Base-by-base conservation (phyloP, 2,888 invertebrate genomes). In the Drosophila birchii region DNA sequence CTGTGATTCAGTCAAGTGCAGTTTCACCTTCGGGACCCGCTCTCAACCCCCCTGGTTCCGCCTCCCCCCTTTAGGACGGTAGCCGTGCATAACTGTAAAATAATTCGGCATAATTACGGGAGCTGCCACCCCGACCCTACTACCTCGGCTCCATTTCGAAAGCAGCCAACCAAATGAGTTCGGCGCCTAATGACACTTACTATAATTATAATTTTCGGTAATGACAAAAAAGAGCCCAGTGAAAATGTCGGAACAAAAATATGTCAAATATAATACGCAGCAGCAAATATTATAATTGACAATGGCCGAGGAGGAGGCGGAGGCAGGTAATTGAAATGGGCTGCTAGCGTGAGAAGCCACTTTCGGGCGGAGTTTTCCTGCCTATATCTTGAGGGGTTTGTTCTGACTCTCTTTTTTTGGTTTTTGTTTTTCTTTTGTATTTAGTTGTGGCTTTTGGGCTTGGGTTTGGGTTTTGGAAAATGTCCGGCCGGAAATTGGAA, bases 121-220 rank as follows among this genome's bases (percentile, higher is more conserved):
- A 14, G 51, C 39, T 26, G 14, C 55, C 64, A n/a, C 63, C 26
- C 45, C 44, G 4, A 9, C 45, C 44, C 26, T 26, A 26, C 16
- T 14, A 20, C 20, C 49, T 4, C 43, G 18, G 34, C 61, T 64
- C 60, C 64, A 49, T 61, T 63, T 62, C 58, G 55, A 75, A 49
- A 54, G 54, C 39, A 69, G 53, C 44, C 47, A 56, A 76, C 64
- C 61, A 78, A 85, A 86, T 80, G 77, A 79, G 77, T 76, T 72
- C 84, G 67, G 78, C 66, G 81, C 81, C 88, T 87, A 87, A 87
- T 87, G 81, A 85, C 88, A 82, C 84, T 81, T 66, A 81, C 79
- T 72, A 84, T 83, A 88, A 87, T 87, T 86, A 87, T 82, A 87
- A 85, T 87, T 87, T 87, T 88, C 78, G 88, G 87, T 87, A 88